phyloP scores from a whole-genome alignment of 2,797 vertebrate genomes.

The Ceryle rudis region DNA sequence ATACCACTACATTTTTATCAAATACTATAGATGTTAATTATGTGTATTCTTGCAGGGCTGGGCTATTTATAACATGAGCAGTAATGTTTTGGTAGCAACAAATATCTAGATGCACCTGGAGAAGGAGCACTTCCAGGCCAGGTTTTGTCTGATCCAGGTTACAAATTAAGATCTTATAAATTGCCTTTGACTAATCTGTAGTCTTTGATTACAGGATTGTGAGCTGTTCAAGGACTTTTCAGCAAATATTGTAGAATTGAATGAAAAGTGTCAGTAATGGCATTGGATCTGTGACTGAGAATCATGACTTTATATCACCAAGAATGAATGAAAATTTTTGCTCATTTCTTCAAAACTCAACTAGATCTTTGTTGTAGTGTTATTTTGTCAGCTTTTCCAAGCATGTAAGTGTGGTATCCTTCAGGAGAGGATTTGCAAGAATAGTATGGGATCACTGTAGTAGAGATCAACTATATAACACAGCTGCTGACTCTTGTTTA shows the following conservation, averaged over 20 bases:
- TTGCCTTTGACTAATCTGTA: neutral
- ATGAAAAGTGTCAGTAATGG: too few relatives aligned
- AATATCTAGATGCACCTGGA: neutral
- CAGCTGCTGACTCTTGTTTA: neutral
- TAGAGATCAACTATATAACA: neutral
- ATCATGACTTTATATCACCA: neutral
- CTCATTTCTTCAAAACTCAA: neutral
- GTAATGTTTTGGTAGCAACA: neutral
- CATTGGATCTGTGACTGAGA: neutral
- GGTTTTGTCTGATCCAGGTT: neutral
- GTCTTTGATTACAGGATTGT: neutral
- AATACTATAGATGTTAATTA: neutral
- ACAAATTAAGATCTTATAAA: neutral
- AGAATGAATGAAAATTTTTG: neutral
- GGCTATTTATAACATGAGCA: neutral
- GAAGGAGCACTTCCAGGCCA: neutral
- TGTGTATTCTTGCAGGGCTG: neutral
- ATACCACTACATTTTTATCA: neutral
- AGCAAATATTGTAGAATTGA: neutral
- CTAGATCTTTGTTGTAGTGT: neutral
- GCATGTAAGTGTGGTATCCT: neutral
- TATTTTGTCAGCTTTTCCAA: neutral
- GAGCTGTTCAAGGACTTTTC: neutral
- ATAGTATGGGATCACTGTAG: fast-evolving
- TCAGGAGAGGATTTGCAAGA: neutral